A percentile compares a stretch with the other conserved stretches of the same genome.
Conservation (phyloP, 2,888 invertebrate species). For the Acleris emargana region DNA sequence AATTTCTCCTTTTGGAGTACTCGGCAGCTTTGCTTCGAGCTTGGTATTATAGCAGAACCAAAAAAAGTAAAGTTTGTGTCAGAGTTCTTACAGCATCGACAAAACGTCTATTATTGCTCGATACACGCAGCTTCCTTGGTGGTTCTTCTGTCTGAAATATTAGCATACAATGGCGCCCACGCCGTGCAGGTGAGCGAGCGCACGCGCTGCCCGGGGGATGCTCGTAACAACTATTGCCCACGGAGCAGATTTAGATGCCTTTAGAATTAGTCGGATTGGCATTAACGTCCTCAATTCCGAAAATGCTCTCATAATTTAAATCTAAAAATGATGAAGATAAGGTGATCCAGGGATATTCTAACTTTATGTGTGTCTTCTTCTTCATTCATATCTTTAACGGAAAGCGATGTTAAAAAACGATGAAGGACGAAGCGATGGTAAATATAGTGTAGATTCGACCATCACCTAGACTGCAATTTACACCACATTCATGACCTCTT, state of each 20-base stretch:
- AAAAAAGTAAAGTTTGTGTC: too few relatives aligned
- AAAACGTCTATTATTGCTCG: background rate
- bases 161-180: slow-evolving; percentile 69
- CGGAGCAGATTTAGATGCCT: slow-evolving; percentile 42
- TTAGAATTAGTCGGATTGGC: slow-evolving; percentile 39
- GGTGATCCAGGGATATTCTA: too few relatives aligned
- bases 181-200: slow-evolving; percentile 70
- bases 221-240: slow-evolving; percentile 45
- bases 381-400: too few relatives aligned
- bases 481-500: too few relatives aligned
- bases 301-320: background rate
- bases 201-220: slow-evolving; percentile 47
- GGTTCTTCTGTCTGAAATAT: slow-evolving; percentile 42
- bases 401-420: too few relatives aligned
- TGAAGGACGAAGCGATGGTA: too few relatives aligned
- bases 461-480: too few relatives aligned
- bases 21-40: slow-evolving; percentile 11
- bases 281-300: background rate
- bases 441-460: too few relatives aligned
- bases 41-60: slow-evolving; percentile 5
- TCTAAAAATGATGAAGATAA: background rate
- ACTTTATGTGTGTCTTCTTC: too few relatives aligned
- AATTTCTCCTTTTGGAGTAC: slow-evolving; percentile 54
- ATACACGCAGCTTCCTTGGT: too few relatives aligned
- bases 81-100: background rate